Evolutionary conservation across 2,797 vertebrate species (phyloP), one percentile per base, ranked within the genome.

Genomic region (Danio tinwini): DNA sequence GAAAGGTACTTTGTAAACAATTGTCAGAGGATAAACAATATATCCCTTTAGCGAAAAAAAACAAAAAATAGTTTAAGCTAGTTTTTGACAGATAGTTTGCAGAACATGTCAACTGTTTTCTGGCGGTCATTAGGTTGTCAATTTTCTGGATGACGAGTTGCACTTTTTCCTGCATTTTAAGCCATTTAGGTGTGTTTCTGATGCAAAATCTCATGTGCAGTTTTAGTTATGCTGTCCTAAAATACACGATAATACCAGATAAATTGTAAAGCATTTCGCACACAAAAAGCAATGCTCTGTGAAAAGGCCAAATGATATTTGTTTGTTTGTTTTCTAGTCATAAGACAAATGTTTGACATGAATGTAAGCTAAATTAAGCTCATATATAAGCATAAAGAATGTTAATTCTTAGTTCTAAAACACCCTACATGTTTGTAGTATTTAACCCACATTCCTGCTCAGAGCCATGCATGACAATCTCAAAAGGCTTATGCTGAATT

Each of bases 391-490:
- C 44, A 73, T 64, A 12, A 21, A 10, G 11, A 21, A 52, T 64
- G 49, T 42, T 12, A 7, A 61, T 74, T 13, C 44, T 74, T 44
- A 55, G n/a, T 76, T 76, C 13, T n/a, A 44, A 44, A 61, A 65
- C 39, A 63, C 45, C 45, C 59, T 61, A 63, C 73, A 45, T 55
- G 50, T 65, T 65, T 45, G 39, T 6, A 55, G 9, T 14, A 37
- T 76, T 72, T 65, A 59, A 71, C 74, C 45, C 50, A 65, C 47
- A 53, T 78, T 73, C 58, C 16, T 68, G 7, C 44, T 68, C 55
- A 68, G 65, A 73, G 13, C 58, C n/a, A 14, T 45, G 58, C 21
- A 44, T 19, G 45, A 74, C 44, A 13, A 53, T 65, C 58, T 50
- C 50, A 73, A 39, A 53, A 73, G 61, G 39, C 50, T 50, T 64